Evolutionary conservation across 2,888 invertebrate genomes (phyloP).

Genomic region (Tortrix viridana): DNA sequence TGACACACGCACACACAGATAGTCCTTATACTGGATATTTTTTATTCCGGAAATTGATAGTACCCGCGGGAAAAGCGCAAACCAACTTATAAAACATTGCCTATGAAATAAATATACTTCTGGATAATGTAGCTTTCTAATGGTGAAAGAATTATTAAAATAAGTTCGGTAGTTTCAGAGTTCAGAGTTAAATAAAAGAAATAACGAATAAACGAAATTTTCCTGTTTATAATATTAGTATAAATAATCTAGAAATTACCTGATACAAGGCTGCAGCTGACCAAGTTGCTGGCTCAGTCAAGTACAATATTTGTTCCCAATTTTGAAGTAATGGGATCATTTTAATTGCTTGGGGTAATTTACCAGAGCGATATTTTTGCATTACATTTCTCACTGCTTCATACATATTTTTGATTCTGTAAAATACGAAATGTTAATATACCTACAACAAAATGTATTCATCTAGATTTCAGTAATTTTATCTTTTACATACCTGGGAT

Average conservation of each 20-base stretch:
- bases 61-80: too few species aligned
- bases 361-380: constrained; percentile 95
- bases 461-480: background rate
- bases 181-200: too few species aligned
- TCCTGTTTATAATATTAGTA: too few species aligned
- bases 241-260: constrained; percentile 54
- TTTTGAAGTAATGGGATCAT: constrained; percentile 95
- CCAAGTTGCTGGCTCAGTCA: constrained; percentile 97
- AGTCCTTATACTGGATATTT: too few species aligned
- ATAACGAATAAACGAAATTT: too few species aligned
- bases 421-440: constrained; percentile 40
- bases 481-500: constrained; percentile 85
- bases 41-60: too few species aligned
- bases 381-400: constrained; percentile 95
- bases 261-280: constrained; percentile 99
- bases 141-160: too few species aligned
- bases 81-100: too few species aligned
- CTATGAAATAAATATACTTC: too few species aligned
- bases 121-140: too few species aligned
- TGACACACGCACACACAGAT: too few species aligned
- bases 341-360: constrained; percentile 99
- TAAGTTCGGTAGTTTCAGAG: too few species aligned
- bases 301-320: constrained; percentile 96
- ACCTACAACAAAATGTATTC: background rate
- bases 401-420: constrained; percentile 92